Base-by-base conservation (phyloP, 2,113 vertebrate species). In the Megaceryle maxima region DNA sequence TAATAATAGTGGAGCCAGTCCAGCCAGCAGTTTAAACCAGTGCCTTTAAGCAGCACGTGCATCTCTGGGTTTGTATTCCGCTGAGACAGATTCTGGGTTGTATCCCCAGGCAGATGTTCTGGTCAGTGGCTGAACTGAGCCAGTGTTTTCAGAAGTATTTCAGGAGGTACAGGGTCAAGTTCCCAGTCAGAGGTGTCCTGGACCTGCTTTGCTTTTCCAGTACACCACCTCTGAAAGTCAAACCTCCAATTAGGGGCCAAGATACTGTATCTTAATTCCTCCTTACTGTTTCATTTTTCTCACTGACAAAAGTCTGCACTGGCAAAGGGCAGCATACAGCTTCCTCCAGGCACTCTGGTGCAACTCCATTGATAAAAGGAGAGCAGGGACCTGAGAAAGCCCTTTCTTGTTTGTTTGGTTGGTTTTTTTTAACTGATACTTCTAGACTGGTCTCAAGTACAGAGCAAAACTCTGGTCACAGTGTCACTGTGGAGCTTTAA, bases 331-430 rank as follows among this genome's bases (percentile, higher is more conserved):
- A 80, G 0, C 24, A 43, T 10, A 2, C 6, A 11, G 16, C 68
- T 80, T 37, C 2, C 31, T 15, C 43, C 35, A 2, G 43, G 66
- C 20, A 5, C 53, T 48, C 2, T 0, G 8, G 43, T 35, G n/a
- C 16, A 41, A 68, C 79, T 41, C 48, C 33, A 50, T 29, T 39
- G 48, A 16, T 16, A 41, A 66, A 50, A 53, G 70, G 76, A 39
- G 51, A 86, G 22, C 3, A 1, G 70, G 26, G 62, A 70, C 26
- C 35, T 7, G 17, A 46, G 31, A 46, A 69, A 66, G 11, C 63
- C 41, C 15, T 44, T 68, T 63, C 33, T 53, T 53, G 51, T 20
- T 53, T 86, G 68, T 14, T 5, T 60, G 44, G 11, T 22, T 12
- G 43, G 43, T 44, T 46, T 46, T 25, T 55, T 83, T 73, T 16